Evolutionary conservation across 1,140 invertebrate genomes (phyloP).

Genomic region (Drosophila lacertosa): DNA sequence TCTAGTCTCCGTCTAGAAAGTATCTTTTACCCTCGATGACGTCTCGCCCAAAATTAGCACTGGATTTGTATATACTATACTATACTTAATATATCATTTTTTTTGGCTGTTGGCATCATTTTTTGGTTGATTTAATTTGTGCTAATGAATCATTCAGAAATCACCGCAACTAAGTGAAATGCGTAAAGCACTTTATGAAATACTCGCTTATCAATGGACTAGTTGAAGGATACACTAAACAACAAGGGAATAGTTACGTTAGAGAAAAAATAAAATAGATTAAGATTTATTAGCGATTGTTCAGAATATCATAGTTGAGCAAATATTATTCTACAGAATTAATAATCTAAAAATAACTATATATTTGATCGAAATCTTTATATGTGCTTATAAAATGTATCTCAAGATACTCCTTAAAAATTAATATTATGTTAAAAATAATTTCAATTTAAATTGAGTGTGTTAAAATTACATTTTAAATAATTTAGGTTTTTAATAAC

Average conservation of each 20-base stretch:
- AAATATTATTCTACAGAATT: too few species aligned
- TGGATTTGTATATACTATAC: constrained; percentile 3
- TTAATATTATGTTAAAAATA: too few species aligned
- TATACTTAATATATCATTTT: not conserved
- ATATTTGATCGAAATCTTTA: too few species aligned
- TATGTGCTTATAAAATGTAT: too few species aligned
- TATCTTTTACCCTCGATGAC: not conserved
- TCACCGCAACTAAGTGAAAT: constrained; percentile 27
- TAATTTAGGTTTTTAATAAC: too few species aligned
- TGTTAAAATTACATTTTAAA: not conserved
- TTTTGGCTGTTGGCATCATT: not conserved
- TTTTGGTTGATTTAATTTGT: constrained; percentile 10
- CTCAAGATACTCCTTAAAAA: too few species aligned
- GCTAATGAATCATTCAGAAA: constrained; percentile 66
- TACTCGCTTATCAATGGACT: constrained; percentile 50
- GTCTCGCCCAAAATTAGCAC: constrained; percentile 25
- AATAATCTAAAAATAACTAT: too few species aligned
- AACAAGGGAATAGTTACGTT: not conserved
- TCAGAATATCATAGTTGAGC: too few species aligned
- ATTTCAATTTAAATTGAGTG: too few species aligned
- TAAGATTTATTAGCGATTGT: too few species aligned
- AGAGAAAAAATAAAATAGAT: too few species aligned
- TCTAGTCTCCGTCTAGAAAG: constrained; percentile 28
- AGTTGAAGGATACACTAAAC: constrained; percentile 18
- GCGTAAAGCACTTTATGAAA: constrained; percentile 56